These are phyloP conservation scores for Nomada flava DNA, from an alignment of 2,888 invertebrate genomes.

Conservation along the genomic window DNA sequence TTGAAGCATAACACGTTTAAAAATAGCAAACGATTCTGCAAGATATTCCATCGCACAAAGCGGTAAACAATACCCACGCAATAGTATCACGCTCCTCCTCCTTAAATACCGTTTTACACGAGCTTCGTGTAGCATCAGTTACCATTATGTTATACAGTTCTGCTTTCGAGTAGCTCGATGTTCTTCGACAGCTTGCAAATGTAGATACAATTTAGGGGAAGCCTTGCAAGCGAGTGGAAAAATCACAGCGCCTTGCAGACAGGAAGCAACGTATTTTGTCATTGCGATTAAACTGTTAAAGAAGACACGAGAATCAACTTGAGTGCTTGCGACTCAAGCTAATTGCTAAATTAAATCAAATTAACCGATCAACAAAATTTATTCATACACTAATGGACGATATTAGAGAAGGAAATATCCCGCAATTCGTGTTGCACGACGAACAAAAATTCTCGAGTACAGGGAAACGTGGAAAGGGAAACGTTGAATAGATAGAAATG, in stretches of 20 bases:
- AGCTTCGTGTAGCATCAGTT: not conserved
- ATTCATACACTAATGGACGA: not conserved
- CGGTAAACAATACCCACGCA: constrained; percentile 37
- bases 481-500: not conserved
- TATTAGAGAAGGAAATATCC: not conserved
- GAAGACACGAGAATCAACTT: not conserved
- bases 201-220: constrained; percentile 34
- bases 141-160: constrained; percentile 5
- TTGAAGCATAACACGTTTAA: constrained; percentile 13
- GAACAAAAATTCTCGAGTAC: not conserved
- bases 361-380: not conserved
- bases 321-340: no score
- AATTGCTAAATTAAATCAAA: not conserved
- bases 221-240: not conserved
- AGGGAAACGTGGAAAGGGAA: not conserved
- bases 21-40: constrained; percentile 10
- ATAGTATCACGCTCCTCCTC: constrained; percentile 35
- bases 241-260: constrained; percentile 4
- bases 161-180: constrained; percentile 17
- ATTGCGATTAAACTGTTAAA: constrained; percentile 1
- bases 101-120: constrained; percentile 9
- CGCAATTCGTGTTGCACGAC: not conserved
- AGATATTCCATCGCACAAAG: constrained; percentile 28
- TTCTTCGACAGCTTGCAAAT: constrained; percentile 13
- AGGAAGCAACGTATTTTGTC: not conserved